Percentiles rank a stretch among this genome's conserved stretches.
Conservation (phyloP, 1,140 invertebrate species). For the Diachasma alloeum region DNA sequence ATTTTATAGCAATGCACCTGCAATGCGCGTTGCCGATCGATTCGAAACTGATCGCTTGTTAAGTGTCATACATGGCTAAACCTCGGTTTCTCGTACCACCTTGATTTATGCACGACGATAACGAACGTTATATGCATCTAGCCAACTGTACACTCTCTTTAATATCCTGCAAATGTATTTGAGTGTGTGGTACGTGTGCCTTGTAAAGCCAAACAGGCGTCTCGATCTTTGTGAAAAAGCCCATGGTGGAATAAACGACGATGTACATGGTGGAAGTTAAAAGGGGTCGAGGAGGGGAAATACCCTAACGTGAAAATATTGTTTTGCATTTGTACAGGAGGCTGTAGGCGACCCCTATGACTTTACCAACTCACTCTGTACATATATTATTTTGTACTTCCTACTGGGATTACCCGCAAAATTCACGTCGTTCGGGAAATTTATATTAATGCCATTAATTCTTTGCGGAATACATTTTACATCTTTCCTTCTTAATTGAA, state of each 20-base stretch:
- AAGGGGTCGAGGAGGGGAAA: background rate
- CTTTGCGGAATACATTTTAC: background rate
- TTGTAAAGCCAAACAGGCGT: slow-evolving; percentile 3
- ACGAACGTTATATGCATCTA: slow-evolving; percentile 24
- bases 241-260: background rate
- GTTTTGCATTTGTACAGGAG: background rate
- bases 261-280: background rate
- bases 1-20: slow-evolving; percentile 3
- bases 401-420: background rate
- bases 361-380: background rate
- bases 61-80: slow-evolving; percentile 31
- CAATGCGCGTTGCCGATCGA: slow-evolving; percentile 16
- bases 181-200: background rate
- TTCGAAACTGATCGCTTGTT: slow-evolving; percentile 32
- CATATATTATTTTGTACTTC: background rate
- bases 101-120: slow-evolving; percentile 32
- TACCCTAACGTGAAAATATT: slow-evolving; percentile 4
- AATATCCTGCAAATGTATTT: background rate
- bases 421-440: background rate
- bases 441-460: background rate
- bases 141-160: slow-evolving; percentile 2
- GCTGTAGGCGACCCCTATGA: background rate
- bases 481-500: background rate
- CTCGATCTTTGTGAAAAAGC: background rate
- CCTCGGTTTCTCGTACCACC: slow-evolving; percentile 16